These are phyloP conservation scores for Caretta caretta DNA, from an alignment of 2,113 vertebrate species.

Conservation along the genomic window DNA sequence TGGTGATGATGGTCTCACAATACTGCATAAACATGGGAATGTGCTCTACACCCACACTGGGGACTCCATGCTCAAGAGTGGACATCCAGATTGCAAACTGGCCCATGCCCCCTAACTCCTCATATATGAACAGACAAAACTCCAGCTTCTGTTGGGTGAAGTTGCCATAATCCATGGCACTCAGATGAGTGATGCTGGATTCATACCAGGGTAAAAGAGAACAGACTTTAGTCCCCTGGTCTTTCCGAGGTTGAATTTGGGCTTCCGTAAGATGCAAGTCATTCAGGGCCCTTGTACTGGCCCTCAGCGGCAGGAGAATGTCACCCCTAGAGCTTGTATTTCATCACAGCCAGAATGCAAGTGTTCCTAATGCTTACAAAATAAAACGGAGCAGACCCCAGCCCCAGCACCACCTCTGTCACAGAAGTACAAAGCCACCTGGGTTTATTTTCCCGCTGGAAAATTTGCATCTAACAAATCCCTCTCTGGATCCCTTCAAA, in stretches of 20 bases:
- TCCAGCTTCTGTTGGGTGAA: conserved; percentile 5
- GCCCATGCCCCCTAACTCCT: background rate
- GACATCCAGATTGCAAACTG: background rate
- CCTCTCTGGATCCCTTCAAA: conserved; percentile 52
- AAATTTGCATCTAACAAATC: conserved; percentile 50
- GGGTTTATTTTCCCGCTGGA: conserved; percentile 33
- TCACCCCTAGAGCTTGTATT: background rate
- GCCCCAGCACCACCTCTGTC: background rate
- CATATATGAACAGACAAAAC: background rate
- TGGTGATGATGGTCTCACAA: background rate
- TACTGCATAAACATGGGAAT: background rate
- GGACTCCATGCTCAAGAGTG: background rate
- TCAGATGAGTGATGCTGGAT: accelerated
- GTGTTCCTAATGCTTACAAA: background rate
- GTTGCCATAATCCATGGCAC: background rate
- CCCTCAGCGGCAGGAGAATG: background rate
- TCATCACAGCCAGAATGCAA: background rate
- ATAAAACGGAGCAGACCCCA: accelerated
- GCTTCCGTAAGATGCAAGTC: background rate
- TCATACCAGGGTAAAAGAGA: background rate
- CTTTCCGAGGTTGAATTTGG: background rate
- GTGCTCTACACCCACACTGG: background rate
- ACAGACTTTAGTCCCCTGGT: background rate
- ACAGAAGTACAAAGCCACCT: conserved; percentile 62
- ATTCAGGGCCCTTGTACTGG: background rate